These are phyloP conservation scores for Hyaena hyaena DNA, from an alignment of 2,113 vertebrate genomes.

Conservation along the genomic window DNA sequence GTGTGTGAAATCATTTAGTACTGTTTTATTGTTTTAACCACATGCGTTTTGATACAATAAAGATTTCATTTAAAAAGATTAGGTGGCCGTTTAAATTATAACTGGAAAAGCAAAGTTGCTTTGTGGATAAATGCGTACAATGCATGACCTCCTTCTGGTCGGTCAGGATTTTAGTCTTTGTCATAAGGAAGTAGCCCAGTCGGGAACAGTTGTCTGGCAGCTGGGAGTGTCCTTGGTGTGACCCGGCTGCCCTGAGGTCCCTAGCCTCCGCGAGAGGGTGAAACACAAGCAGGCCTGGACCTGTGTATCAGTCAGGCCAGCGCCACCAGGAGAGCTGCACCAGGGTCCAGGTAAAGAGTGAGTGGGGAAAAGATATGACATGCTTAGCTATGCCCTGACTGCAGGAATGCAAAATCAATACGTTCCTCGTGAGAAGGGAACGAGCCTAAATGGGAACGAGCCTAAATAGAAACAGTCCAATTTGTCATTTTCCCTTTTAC, in stretches of 20 bases:
- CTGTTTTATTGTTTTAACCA: background rate
- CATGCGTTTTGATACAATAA: background rate
- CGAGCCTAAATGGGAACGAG: too few species aligned
- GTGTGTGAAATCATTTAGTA: background rate
- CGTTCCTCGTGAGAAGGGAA: background rate
- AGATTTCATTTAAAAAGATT: background rate
- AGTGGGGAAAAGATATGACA: background rate
- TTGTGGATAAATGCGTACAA: background rate
- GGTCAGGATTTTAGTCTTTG: background rate
- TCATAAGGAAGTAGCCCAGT: background rate
- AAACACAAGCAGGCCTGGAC: background rate
- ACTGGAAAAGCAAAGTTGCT: background rate
- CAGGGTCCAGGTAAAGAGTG: background rate
- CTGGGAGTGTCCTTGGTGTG: background rate
- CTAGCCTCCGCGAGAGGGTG: background rate
- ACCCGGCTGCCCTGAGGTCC: background rate
- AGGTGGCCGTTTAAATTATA: background rate
- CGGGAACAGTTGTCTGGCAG: background rate
- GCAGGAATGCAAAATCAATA: background rate
- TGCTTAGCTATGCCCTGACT: accelerated
- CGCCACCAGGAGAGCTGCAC: too few species aligned
- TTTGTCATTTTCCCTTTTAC: background rate
- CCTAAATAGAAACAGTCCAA: background rate
- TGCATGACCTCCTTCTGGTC: background rate
- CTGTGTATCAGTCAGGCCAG: background rate